A percentile compares a stretch with the other conserved stretches of the same genome.
Conservation (phyloP, 2,113 vertebrate species). For the Condylura cristata region DNA sequence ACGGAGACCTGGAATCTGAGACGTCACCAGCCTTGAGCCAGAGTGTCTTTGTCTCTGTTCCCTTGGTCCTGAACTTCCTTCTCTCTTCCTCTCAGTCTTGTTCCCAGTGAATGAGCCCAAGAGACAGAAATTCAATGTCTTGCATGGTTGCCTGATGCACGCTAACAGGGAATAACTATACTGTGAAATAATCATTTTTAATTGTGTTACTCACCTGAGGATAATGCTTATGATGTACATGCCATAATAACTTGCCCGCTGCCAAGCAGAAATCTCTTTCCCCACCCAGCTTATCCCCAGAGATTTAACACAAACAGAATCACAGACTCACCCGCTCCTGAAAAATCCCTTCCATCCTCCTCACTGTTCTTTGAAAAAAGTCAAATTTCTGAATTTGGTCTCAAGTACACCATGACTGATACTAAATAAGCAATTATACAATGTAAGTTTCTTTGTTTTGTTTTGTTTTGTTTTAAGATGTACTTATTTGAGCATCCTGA, state of each 20-base stretch:
- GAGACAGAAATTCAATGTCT: neutral
- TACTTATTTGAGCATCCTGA: no score
- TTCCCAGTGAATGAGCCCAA: neutral
- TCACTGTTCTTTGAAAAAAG: neutral
- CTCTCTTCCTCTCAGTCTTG: neutral
- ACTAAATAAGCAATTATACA: neutral
- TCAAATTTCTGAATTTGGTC: neutral
- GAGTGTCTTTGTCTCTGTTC: neutral
- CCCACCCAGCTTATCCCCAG: neutral
- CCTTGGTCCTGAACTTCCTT: neutral
- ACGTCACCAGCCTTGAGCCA: neutral
- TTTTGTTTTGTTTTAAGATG: no score
- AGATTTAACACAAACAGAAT: slow-evolving; percentile 26
- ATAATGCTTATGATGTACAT: neutral
- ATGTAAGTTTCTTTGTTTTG: neutral
- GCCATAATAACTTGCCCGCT: neutral
- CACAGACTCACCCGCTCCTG: neutral
- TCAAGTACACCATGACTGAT: neutral
- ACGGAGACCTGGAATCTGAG: neutral
- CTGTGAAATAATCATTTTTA: neutral
- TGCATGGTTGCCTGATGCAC: neutral
- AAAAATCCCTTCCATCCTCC: neutral
- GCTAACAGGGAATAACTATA: neutral
- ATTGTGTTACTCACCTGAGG: neutral
- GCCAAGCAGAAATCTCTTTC: slow-evolving; percentile 13